These are phyloP conservation scores for Staurois parvus DNA, from an alignment of 2,797 vertebrate species.

Conservation along the genomic window DNA sequence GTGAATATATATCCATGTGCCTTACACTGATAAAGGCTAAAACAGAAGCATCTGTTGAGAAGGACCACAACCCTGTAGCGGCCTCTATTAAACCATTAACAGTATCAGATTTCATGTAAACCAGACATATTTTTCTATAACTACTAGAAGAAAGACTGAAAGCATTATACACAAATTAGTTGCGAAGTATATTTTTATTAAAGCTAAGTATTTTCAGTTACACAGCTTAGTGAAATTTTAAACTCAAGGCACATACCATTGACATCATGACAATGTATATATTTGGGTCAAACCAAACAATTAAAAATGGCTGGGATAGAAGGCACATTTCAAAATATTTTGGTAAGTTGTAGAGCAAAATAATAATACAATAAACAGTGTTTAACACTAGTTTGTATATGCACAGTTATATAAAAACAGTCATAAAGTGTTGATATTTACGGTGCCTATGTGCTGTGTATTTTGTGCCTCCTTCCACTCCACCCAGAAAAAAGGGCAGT, in stretches of 20 bases:
- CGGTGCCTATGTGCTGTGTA: no score
- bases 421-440: no score
- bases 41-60: conserved; percentile 80
- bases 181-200: conserved; percentile 77
- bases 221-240: conserved; percentile 62
- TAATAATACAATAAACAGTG: background rate
- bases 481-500: no score
- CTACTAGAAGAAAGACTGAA: conserved; percentile 77
- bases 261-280: background rate
- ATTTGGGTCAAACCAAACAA: background rate
- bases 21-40: conserved; percentile 73
- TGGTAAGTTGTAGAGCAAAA: background rate
- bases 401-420: background rate
- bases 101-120: conserved; percentile 83
- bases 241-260: background rate
- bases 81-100: conserved; percentile 81
- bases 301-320: background rate
- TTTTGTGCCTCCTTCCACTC: no score
- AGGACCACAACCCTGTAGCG: conserved; percentile 78
- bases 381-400: background rate
- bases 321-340: background rate
- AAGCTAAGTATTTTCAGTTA: conserved; percentile 76
- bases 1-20: conserved; percentile 72
- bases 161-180: conserved; percentile 78
- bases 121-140: conserved; percentile 82